phyloP scores from a whole-genome alignment of 64 coral and sea anemone genomes.

The Montipora capricornis region DNA sequence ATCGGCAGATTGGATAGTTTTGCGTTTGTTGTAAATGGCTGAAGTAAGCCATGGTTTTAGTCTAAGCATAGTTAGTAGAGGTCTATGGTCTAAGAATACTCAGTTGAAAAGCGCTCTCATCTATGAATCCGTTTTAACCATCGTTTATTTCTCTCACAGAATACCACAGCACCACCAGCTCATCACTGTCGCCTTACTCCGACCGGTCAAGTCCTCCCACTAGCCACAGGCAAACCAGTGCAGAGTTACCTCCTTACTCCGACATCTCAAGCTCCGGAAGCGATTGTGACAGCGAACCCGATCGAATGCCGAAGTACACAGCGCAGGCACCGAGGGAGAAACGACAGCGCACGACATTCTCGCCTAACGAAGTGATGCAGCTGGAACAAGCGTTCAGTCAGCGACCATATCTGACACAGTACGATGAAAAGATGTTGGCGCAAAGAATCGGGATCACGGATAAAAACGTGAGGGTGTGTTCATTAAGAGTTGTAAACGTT shows the following conservation, averaged over 20 bases:
- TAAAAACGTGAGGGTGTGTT: neutral
- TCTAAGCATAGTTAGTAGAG: neutral
- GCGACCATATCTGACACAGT: neutral
- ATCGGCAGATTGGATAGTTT: neutral
- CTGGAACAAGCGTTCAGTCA: neutral
- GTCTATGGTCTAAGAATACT: too few relatives aligned
- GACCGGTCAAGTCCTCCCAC: neutral
- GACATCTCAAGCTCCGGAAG: neutral
- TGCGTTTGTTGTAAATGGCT: neutral
- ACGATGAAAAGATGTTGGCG: neutral
- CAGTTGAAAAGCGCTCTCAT: too few relatives aligned
- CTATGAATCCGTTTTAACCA: neutral
- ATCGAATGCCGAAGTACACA: neutral
- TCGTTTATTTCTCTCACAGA: neutral
- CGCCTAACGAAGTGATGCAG: neutral
- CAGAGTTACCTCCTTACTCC: neutral
- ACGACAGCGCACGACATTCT: slow-evolving; percentile 8
- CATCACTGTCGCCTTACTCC: neutral
- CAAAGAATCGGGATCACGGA: neutral
- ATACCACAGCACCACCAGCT: neutral
- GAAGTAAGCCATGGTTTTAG: neutral
- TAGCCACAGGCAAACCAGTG: neutral
- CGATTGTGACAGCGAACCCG: neutral
- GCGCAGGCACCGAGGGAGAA: neutral
- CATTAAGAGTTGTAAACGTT: too few relatives aligned